Evolutionary conservation across 2,888 invertebrate genomes (phyloP).

Genomic region (Cyclophora albipunctata): DNA sequence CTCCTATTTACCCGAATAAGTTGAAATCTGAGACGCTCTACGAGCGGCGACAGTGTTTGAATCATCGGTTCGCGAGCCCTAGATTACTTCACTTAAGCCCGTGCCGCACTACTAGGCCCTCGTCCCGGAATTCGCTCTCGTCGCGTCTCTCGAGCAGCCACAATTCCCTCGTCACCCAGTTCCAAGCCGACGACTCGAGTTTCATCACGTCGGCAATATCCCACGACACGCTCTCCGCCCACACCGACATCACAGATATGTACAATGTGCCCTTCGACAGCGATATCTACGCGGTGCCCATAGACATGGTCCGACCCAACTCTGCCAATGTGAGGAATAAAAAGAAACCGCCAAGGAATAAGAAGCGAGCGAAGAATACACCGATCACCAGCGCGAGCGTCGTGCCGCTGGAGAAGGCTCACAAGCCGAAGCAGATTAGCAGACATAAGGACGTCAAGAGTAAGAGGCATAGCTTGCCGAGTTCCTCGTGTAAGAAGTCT

Average conservation of each 20-base stretch:
- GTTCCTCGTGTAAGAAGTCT: slow-evolving; percentile 76
- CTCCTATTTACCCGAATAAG: slow-evolving; percentile 56
- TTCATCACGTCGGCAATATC: slow-evolving; percentile 93
- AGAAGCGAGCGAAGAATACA: slow-evolving; percentile 55
- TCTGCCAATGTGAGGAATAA: slow-evolving; percentile 47
- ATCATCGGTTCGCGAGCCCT: slow-evolving; percentile 61
- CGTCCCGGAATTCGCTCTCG: slow-evolving; percentile 84
- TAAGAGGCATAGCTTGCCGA: slow-evolving; percentile 82
- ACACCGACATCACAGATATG: slow-evolving; percentile 86
- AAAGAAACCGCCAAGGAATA: slow-evolving; percentile 54
- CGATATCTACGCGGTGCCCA: slow-evolving; percentile 90
- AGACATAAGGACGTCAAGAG: slow-evolving; percentile 58
- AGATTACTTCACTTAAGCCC: slow-evolving; percentile 77
- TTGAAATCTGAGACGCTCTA: slow-evolving; percentile 54
- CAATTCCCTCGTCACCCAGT: slow-evolving; percentile 84
- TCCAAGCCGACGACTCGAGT: slow-evolving; percentile 87
- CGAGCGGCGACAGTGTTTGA: slow-evolving; percentile 58
- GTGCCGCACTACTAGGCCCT: slow-evolving; percentile 78
- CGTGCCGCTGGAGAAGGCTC: slow-evolving; percentile 33
- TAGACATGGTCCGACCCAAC: slow-evolving; percentile 83
- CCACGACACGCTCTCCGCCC: slow-evolving; percentile 82
- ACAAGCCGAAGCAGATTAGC: slow-evolving; percentile 41
- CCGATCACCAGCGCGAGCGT: slow-evolving; percentile 32
- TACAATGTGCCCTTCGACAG: slow-evolving; percentile 93
- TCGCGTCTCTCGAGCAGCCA: slow-evolving; percentile 89